Base-by-base conservation (phyloP, 2,888 invertebrate species). In the Apantesis nais region DNA sequence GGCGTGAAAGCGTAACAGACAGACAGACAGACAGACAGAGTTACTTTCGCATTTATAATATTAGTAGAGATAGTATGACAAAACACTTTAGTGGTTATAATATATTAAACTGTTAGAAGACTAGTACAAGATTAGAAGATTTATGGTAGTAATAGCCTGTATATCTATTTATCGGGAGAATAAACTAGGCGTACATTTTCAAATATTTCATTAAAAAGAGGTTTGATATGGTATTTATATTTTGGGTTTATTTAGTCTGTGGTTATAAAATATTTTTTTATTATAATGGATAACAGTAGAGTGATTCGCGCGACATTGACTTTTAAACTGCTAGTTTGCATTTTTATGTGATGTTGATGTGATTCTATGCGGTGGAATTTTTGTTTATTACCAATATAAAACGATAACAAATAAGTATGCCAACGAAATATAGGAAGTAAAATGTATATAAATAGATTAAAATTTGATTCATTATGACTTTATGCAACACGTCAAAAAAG, bases 281-380 rank as follows among this genome's bases (percentile, higher is more conserved):
- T 55, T 37, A 55, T 37, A 55, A 22, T 37, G 25, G 8, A 25
- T 25, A 25, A 37, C 11, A 19, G 25, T n/a, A 55, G n/a, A 39
- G 25, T 52, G 29, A 52, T 52, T 55, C 25, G 12, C 22, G 61
- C 3, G 66, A 70, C 77, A 74, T 79, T 81, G 77, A 79, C 74
- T 73, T 66, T 66, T 77, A 77, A 77, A 72, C 74, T 74, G 61
- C 65, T 74, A 62, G 66, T 29, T 64, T 70, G 73, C 55, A 72
- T 76, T 80, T 75, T 79, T 74, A 70, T 48, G 60, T 61, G 61
- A 62, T 52, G 9, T 52, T 66, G 52, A 62, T 61, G 9, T 31
- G 19, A n/a, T 29, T 31, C 8, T 52, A 5, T 34, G 39, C 22
- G 58, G 25, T 25, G 48, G 29, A 4, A 37, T 52, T 34, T 44